A percentile compares a stretch with the other conserved stretches of the same genome.
Evolutionary conservation across 2,797 vertebrate species (phyloP).

Genomic region (Cichlasoma orientale): DNA sequence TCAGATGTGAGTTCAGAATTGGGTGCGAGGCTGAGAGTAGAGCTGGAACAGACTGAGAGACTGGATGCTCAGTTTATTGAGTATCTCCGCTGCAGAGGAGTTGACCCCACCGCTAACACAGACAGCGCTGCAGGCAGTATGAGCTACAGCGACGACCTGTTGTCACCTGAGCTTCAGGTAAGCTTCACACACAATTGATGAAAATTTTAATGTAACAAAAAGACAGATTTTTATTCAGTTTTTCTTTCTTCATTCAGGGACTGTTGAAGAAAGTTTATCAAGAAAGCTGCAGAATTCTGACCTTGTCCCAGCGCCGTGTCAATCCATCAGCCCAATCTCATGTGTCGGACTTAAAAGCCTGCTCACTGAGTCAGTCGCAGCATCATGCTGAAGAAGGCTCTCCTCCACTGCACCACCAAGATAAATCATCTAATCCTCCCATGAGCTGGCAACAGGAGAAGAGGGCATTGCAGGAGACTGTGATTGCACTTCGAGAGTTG

Average conservation of each 20-base stretch:
- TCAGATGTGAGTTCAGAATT: slow-evolving; percentile 84
- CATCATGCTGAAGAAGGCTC: slow-evolving; percentile 31
- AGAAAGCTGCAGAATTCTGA: slow-evolving; percentile 89
- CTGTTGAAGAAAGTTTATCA: slow-evolving; percentile 90
- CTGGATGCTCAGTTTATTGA: slow-evolving; percentile 79
- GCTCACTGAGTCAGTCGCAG: slow-evolving; percentile 53
- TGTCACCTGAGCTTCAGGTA: slow-evolving; percentile 90
- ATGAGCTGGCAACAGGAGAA: slow-evolving; percentile 85
- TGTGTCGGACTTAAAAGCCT: slow-evolving; percentile 37
- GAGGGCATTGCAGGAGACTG: slow-evolving; percentile 84
- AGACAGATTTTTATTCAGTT: not conserved
- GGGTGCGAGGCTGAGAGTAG: slow-evolving; percentile 78
- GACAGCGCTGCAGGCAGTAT: slow-evolving; percentile 79
- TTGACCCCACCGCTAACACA: slow-evolving; percentile 73
- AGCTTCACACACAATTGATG: not conserved
- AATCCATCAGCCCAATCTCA: slow-evolving; percentile 33
- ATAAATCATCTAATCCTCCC: slow-evolving; percentile 58
- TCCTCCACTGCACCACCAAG: slow-evolving; percentile 39
- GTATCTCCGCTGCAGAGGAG: slow-evolving; percentile 77
- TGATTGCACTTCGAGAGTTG: slow-evolving; percentile 85
- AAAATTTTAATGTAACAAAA: not conserved
- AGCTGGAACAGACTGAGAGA: slow-evolving; percentile 75
- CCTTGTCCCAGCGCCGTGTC: slow-evolving; percentile 83
- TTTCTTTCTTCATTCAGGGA: slow-evolving; percentile 67
- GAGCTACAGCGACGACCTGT: slow-evolving; percentile 79